A percentile compares a stretch with the other conserved stretches of the same genome.
Evolutionary conservation across 2,113 vertebrate genomes (phyloP).

Genomic region (Lutjanus erythropterus): DNA sequence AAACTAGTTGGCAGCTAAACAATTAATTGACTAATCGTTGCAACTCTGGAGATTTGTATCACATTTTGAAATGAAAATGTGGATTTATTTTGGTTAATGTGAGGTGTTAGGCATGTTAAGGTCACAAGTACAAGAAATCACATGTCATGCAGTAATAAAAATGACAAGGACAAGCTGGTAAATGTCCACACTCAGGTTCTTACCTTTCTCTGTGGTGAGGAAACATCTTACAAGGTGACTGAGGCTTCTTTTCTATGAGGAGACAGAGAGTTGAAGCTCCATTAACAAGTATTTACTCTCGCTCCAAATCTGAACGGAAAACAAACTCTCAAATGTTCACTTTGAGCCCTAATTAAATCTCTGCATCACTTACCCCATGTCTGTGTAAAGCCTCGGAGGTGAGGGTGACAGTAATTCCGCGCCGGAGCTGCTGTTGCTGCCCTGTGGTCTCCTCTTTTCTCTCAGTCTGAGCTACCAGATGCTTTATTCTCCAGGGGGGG

Average conservation of each 20-base stretch:
- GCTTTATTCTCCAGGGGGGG: constrained; percentile 50
- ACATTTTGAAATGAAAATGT: too few species aligned
- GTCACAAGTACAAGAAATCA: background rate
- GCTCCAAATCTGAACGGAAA: background rate
- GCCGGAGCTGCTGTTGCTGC: constrained; percentile 17
- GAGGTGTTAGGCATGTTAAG: background rate
- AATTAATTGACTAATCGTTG: too few species aligned
- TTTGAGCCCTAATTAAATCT: background rate
- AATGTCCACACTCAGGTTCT: background rate
- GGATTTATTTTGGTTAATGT: background rate
- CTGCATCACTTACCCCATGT: constrained; percentile 81
- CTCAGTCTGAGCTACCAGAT: constrained; percentile 51
- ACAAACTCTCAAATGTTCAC: background rate
- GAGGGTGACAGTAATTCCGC: constrained; percentile 23
- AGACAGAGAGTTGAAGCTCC: constrained; percentile 9
- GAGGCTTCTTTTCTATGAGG: constrained; percentile 73
- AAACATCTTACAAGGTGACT: constrained; percentile 84
- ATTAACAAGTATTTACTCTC: constrained; percentile 18
- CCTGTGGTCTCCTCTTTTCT: constrained; percentile 34
- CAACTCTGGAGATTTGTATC: too few species aligned
- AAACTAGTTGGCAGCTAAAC: too few species aligned
- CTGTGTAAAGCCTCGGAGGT: constrained; percentile 57
- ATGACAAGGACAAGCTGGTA: background rate
- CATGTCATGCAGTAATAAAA: background rate
- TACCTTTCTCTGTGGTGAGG: constrained; percentile 88